Percentiles rank a stretch among this genome's conserved stretches.
These are phyloP conservation scores for Ia io DNA, from an alignment of 2,113 vertebrate species.

Conservation along the genomic window DNA sequence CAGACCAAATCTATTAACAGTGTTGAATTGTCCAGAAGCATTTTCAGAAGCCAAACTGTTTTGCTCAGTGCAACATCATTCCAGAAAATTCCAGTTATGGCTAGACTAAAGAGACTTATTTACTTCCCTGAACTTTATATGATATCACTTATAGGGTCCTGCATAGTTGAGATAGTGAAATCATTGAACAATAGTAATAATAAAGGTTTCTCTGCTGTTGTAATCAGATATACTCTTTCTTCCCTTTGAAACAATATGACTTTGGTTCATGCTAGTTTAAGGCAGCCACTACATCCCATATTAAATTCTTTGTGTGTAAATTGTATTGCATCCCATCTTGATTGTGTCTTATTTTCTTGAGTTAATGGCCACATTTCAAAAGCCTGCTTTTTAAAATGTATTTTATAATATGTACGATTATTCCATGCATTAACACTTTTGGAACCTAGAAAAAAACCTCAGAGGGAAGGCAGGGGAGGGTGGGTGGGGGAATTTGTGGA, in stretches of 20 bases:
- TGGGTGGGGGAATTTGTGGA: too few species aligned
- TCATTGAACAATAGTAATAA: background rate
- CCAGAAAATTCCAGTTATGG: background rate
- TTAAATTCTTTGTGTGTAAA: background rate
- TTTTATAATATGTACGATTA: background rate
- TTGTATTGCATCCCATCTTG: background rate
- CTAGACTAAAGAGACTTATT: background rate
- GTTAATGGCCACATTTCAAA: background rate
- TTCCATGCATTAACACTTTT: background rate
- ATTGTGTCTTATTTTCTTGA: background rate
- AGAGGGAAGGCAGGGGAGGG: too few species aligned
- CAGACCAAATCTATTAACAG: conserved; percentile 30
- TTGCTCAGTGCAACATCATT: background rate
- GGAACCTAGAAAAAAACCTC: background rate
- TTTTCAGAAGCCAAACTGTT: conserved; percentile 25
- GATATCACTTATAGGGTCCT: background rate
- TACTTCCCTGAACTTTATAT: background rate
- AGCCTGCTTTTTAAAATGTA: background rate
- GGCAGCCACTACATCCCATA: background rate
- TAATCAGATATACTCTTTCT: background rate
- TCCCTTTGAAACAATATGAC: background rate
- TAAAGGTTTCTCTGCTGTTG: background rate
- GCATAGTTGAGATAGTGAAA: background rate
- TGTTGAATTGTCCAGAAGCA: background rate
- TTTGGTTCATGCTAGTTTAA: background rate